Conservation (phyloP, 2,113 vertebrate genomes). For the Perca flavescens region DNA sequence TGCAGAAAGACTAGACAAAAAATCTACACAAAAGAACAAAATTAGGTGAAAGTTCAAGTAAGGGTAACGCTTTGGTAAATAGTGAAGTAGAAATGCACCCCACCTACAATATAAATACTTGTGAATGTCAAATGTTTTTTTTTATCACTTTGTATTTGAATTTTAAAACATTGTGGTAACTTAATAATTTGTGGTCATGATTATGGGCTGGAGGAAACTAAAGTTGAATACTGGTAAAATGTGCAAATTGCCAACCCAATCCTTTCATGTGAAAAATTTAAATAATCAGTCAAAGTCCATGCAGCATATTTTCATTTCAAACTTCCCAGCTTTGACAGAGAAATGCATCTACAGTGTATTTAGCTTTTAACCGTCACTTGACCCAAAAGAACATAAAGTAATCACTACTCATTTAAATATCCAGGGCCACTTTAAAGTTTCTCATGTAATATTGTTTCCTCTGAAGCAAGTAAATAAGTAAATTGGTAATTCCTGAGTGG, state of each 20-base stretch:
- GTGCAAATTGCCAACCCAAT: neutral
- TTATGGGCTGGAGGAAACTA: neutral
- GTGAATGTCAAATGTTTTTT: neutral
- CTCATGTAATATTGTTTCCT: slow-evolving; percentile 33
- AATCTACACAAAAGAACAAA: neutral
- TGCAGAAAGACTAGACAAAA: too few relatives aligned
- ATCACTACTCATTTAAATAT: slow-evolving; percentile 25
- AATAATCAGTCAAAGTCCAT: neutral
- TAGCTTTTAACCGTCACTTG: neutral
- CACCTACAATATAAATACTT: neutral
- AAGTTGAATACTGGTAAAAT: neutral
- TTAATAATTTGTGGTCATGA: neutral
- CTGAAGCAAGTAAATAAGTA: slow-evolving; percentile 29
- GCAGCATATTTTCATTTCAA: neutral
- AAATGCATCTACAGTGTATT: neutral
- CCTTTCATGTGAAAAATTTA: neutral
- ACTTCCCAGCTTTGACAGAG: neutral
- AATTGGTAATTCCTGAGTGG: slow-evolving; percentile 26
- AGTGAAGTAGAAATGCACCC: neutral
- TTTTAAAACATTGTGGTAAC: slow-evolving; percentile 12
- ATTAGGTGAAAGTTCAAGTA: neutral
- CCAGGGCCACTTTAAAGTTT: slow-evolving; percentile 16
- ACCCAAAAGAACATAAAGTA: neutral
- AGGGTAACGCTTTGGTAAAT: neutral
- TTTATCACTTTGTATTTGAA: slow-evolving; percentile 1